Base-by-base conservation (phyloP, 35 echinoderm and acorn worm genomes). In the Strongylocentrotus purpuratus region DNA sequence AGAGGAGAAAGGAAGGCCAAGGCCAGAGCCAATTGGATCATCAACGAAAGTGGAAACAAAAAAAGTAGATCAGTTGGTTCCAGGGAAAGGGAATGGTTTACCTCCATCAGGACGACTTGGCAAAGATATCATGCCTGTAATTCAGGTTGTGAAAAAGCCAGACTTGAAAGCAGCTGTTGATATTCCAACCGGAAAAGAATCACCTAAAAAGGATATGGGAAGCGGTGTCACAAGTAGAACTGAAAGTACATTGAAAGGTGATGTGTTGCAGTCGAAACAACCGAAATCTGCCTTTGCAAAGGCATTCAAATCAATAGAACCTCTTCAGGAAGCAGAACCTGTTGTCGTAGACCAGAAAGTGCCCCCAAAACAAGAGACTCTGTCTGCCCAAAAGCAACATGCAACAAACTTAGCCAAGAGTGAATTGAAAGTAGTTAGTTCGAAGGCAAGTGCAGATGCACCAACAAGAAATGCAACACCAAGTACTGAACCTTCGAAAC, bases 171-270 rank as follows among this genome's bases (percentile, higher is more conserved):
- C 87, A 18, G 45, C 87, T 45, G 33, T 46, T 46, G 65, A 78
- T 78, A 78, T 78, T 78, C 87, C 87, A 33, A 41, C 87, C 9
- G 45, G 33, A 89, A 41, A 41, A 46, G 46, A 46, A 46, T 93
- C 91, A 32, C 91, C 91, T 31, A 46, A 4, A 4, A 93, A 93
- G 48, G 91, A 93, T 93, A 6, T 33, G 17, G 45, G 45, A 47
- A 93, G 46, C 20, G 48, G 48, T 47, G 46, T 93, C 11, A 93
- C 91, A 33, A 93, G 91, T 32, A 93, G 46, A 58, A 93, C 91
- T n/a, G 91, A 93, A 58, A 93, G 91, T 46, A 93, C 91, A 32
- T 46, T 93, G 48, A 93, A 93, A 58, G 91, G 32, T 46, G 91
- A 93, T 33, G 87, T 15, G 5, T 46, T 41, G 46, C 45, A 93